These are phyloP conservation scores for Engraulis encrasicolus DNA, from an alignment of 2,113 vertebrate genomes.

Conservation along the genomic window DNA sequence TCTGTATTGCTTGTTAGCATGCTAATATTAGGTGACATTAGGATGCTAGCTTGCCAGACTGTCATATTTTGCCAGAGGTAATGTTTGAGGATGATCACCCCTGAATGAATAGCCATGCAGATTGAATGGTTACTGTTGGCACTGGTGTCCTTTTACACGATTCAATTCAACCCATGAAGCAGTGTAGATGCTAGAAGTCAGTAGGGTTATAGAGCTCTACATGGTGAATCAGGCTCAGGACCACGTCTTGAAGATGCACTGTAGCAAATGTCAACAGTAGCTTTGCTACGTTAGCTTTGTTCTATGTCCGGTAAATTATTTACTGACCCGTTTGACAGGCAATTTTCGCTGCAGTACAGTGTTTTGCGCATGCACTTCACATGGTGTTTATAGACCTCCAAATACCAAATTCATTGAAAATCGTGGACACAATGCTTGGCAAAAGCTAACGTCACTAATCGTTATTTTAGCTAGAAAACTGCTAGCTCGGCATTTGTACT, in stretches of 20 bases:
- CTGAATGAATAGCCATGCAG: not conserved
- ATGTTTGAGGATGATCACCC: not conserved
- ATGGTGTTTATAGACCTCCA: no score
- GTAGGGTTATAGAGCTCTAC: not conserved
- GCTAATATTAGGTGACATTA: constrained; percentile 5
- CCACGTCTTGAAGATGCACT: not conserved
- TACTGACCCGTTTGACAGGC: not conserved
- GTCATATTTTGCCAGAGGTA: not conserved
- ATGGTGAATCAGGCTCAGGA: not conserved
- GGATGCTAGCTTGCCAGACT: not conserved
- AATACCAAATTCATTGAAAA: no score
- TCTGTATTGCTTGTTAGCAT: not conserved
- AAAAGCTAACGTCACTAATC: not conserved
- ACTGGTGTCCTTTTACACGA: no score
- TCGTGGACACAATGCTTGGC: no score
- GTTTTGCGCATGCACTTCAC: not conserved
- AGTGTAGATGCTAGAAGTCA: not conserved
- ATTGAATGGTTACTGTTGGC: not conserved
- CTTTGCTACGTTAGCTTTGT: not conserved
- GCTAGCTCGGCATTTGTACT: not conserved
- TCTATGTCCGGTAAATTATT: not conserved
- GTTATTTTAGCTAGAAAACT: not conserved
- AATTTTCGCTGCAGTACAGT: not conserved
- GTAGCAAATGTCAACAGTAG: not conserved
- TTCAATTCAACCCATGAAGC: no score